Conservation (phyloP, 2,797 vertebrate genomes). For the Alfaro cultratus region DNA sequence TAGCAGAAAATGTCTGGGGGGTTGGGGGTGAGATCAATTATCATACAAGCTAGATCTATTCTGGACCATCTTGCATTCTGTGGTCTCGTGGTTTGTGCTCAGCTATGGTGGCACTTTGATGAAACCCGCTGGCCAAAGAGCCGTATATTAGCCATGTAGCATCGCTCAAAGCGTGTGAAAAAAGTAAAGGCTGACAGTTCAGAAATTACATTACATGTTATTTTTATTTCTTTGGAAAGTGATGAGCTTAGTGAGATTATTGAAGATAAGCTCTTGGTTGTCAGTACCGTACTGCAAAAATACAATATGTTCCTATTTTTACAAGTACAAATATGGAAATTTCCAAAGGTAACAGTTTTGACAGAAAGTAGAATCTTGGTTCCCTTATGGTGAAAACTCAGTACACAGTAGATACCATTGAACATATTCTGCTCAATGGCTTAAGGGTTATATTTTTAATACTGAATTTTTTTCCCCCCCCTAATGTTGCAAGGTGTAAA, state of each 20-base stretch:
- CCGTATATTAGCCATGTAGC: neutral
- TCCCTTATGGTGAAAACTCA: neutral
- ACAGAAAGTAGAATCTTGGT: neutral
- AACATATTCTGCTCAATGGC: too few species aligned
- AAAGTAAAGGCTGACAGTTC: neutral
- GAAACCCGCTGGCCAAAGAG: too few species aligned
- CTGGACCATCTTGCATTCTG: neutral
- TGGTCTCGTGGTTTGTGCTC: neutral
- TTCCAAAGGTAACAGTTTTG: neutral
- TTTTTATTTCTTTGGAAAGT: neutral
- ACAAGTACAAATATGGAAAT: neutral
- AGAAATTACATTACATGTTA: neutral
- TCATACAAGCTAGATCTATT: neutral
- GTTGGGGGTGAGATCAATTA: conserved; percentile 50
- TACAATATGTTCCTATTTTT: neutral
- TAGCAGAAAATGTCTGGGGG: conserved; percentile 17
- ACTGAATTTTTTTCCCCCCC: neutral
- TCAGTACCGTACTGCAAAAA: neutral
- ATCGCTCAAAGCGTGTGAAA: neutral
- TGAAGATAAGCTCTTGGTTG: neutral
- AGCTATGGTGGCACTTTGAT: neutral
- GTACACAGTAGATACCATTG: neutral
- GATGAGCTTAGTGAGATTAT: neutral
- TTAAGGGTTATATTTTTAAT: neutral
- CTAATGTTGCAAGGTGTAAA: neutral